Base-by-base conservation (phyloP, 2,888 invertebrate genomes). In the Steromphala cineraria region DNA sequence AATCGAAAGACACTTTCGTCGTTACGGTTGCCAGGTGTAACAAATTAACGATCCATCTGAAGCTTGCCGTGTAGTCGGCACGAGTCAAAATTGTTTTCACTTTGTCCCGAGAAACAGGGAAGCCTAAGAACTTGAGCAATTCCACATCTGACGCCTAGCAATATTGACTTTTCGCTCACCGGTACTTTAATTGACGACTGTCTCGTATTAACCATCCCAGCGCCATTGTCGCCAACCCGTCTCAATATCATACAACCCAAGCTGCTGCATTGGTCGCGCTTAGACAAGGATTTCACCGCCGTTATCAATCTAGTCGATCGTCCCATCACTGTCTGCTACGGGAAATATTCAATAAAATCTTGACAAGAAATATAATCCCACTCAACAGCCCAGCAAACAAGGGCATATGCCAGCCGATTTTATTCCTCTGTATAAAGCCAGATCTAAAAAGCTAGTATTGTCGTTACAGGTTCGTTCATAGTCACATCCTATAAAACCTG, bases 291-390 rank as follows among this genome's bases (percentile, higher is more conserved):
- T 46, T 46, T 46, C 46, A 46, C 46, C 46, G 10, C 28, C 62
- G 62, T 24, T 62, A 62, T 28, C 28, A 62, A 71, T 31, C 10
- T 10, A 36, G 36, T 31, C 71, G 71, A 71, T 71, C 19, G 71
- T 71, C 36, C 36, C 71, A 31, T 71, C 71, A 36, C 71, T 71
- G 40, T 71, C 31, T 71, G 71, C 36, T 24, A 36, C 10, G 36
- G 71, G 71, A 36, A 71, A 24, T 31, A 71, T 71, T 71, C 71
- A 71, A 71, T 71, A 71, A 40, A 71, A 71, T n/a, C 36, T 71
- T 36, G 36, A 36, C 40, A 15, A 71, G 71, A 71, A 40, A 36
- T 71, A 71, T 71, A 71, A 71, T 28, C 71, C 71, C 36, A 31
- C 40, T 31, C 36, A 71, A 71, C 71, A 71, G 71, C 36, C 31